phyloP scores from a whole-genome alignment of 2,113 vertebrate genomes.

The Neolamprologus longior region DNA sequence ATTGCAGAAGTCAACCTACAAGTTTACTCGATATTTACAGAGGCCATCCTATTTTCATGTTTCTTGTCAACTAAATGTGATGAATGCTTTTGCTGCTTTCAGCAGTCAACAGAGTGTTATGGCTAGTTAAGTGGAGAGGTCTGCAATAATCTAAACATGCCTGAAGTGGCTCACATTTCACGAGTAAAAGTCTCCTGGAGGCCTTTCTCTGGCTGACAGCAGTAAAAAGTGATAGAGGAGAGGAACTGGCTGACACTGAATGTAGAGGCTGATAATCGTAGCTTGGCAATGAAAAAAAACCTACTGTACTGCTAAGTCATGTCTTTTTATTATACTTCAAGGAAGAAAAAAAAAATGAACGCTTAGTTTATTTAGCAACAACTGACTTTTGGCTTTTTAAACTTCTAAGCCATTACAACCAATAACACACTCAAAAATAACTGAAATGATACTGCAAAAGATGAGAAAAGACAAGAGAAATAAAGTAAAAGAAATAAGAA shows the following conservation, averaged over 20 bases:
- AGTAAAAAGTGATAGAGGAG: constrained; percentile 37
- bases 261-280: neutral
- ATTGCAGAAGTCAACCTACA: neutral
- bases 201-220: constrained; percentile 25
- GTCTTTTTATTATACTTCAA: neutral
- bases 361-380: neutral
- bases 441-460: neutral
- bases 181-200: constrained; percentile 24
- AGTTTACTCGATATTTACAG: neutral
- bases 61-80: constrained; percentile 20
- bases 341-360: neutral
- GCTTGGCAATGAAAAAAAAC: neutral
- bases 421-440: neutral
- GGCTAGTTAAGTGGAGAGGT: constrained; percentile 46
- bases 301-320: neutral
- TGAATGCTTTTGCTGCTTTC: constrained; percentile 30
- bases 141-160: constrained; percentile 56
- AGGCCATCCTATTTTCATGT: constrained; percentile 9
- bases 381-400: neutral
- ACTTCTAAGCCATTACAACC: neutral
- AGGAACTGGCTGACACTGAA: neutral
- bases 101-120: constrained; percentile 21
- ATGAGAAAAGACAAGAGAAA: neutral
- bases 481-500: neutral
- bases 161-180: constrained; percentile 52